phyloP scores from a whole-genome alignment of 2,888 invertebrate genomes.

The Drosophila hawaiiensis region DNA sequence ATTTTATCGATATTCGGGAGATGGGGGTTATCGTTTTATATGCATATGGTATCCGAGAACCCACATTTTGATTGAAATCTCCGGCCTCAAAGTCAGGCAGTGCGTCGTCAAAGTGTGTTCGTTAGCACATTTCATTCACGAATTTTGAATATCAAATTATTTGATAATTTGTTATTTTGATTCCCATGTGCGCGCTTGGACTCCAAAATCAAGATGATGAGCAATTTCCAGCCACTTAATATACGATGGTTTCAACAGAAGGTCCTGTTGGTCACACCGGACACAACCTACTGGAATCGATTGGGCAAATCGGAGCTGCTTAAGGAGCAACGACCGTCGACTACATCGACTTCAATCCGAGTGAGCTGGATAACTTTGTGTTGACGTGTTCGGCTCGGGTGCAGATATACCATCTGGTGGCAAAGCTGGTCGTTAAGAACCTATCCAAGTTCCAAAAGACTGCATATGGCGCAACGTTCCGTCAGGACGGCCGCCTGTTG shows the following conservation, averaged over 20 bases:
- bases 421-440: conserved; percentile 92
- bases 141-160: not conserved
- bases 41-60: not conserved
- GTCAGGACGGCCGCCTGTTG: conserved; percentile 92
- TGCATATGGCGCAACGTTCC: conserved; percentile 94
- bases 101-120: not conserved
- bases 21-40: not conserved
- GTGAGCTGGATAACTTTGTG: conserved; percentile 95
- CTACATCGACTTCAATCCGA: conserved; percentile 95
- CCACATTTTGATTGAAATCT: not conserved
- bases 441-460: conserved; percentile 93
- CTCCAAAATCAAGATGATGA: conserved; percentile 56
- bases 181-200: conserved; percentile 39
- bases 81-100: not conserved
- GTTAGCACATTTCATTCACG: not conserved
- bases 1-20: not conserved
- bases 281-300: not conserved
- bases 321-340: conserved; percentile 97
- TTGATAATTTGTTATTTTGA: conserved; percentile 2
- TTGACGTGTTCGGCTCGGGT: conserved; percentile 96
- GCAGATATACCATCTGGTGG: conserved; percentile 94
- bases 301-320: conserved; percentile 90
- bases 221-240: conserved; percentile 79
- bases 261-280: conserved; percentile 81
- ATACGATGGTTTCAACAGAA: conserved; percentile 76